Conservation (phyloP, 2,797 vertebrate species). For the Buceros bicornis region DNA sequence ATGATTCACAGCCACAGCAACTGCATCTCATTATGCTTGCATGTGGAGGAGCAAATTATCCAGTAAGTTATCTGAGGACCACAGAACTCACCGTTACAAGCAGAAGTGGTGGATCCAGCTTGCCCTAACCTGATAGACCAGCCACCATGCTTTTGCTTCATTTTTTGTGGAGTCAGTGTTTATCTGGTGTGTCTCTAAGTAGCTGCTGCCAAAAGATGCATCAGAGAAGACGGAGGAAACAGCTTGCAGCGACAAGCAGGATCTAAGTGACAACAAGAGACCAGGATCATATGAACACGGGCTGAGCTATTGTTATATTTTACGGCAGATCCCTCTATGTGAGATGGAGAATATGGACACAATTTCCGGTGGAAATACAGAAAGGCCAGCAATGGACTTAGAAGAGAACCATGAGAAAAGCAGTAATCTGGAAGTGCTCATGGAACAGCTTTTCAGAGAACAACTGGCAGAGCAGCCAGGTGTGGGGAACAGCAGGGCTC, state of each 20-base stretch:
- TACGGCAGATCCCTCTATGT: not conserved
- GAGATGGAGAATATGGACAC: not conserved
- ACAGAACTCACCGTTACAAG: not conserved
- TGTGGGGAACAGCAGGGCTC: not conserved
- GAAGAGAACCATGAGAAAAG: not conserved
- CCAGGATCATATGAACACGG: not conserved
- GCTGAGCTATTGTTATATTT: not conserved
- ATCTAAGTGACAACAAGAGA: conserved; percentile 20
- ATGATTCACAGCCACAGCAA: conserved; percentile 52
- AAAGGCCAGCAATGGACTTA: not conserved
- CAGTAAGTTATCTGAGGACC: not conserved
- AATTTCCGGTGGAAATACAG: not conserved
- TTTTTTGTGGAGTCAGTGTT: not conserved
- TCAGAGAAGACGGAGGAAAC: not conserved
- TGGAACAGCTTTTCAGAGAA: not conserved
- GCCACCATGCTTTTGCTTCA: not conserved
- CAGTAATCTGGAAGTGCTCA: not conserved
- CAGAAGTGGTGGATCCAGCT: not conserved
- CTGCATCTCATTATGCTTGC: conserved; percentile 10
- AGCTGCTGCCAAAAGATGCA: conserved; percentile 38
- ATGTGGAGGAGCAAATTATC: not conserved
- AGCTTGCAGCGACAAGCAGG: not conserved
- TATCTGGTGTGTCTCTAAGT: not conserved
- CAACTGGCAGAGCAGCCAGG: not conserved
- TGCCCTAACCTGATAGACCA: not conserved